phyloP scores from a whole-genome alignment of 2,797 vertebrate species.

The Sebastes alutus region DNA sequence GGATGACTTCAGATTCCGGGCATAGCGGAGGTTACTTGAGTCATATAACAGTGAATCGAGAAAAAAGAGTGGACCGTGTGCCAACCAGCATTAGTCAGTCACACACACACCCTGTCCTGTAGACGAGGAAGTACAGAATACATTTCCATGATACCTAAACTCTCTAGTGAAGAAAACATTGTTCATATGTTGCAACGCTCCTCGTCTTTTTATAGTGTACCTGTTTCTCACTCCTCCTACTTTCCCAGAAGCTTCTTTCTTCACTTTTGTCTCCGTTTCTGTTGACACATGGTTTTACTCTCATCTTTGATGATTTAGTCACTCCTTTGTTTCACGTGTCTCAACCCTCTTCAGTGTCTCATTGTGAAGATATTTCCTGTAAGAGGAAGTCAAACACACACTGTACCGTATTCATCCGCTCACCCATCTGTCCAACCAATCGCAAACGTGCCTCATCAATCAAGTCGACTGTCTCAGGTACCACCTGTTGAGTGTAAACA shows the following conservation, averaged over 20 bases:
- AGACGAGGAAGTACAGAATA: slow-evolving; percentile 14
- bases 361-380: slow-evolving; percentile 42
- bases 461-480: background rate
- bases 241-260: slow-evolving; percentile 23
- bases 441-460: background rate
- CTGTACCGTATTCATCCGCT: background rate
- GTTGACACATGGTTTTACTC: slow-evolving; percentile 17
- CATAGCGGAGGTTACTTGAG: slow-evolving; percentile 62
- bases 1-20: slow-evolving; percentile 68
- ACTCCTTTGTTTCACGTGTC: background rate
- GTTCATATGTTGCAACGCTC: background rate
- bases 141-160: slow-evolving; percentile 5
- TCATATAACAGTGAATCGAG: slow-evolving; percentile 47
- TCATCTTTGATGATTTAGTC: background rate
- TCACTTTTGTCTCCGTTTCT: background rate
- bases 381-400: slow-evolving; percentile 15
- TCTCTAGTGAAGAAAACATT: slow-evolving; percentile 13
- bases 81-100: slow-evolving; percentile 38
- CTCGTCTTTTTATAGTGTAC: background rate
- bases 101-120: slow-evolving; percentile 25
- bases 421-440: slow-evolving; percentile 13
- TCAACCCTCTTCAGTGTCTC: slow-evolving; percentile 4
- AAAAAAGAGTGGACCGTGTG: slow-evolving; percentile 22
- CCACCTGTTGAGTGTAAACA: slow-evolving; percentile 7
- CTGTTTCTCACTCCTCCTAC: background rate